A percentile compares a stretch with the other conserved stretches of the same genome.
These are phyloP conservation scores for Harpegnathos saltator DNA, from an alignment of 1,140 invertebrate genomes.

Conservation along the genomic window DNA sequence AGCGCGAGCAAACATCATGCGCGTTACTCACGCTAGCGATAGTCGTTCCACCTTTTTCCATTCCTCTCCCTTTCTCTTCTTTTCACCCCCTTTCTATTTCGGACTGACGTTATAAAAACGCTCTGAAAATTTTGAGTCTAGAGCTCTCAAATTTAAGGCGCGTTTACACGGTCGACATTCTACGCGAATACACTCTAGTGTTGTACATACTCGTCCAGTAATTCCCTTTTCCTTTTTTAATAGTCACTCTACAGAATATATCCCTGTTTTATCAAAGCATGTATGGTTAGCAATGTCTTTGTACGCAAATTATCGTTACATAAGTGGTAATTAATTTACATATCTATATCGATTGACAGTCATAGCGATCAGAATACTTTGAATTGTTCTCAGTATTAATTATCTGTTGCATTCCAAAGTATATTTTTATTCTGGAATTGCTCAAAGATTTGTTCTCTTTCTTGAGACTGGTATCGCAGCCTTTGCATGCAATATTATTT, in stretches of 20 bases:
- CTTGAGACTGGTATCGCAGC: background rate
- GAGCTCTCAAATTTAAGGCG: slow-evolving; percentile 5
- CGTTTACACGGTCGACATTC: slow-evolving; percentile 42
- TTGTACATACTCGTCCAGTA: background rate
- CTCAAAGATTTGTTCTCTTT: slow-evolving; percentile 17
- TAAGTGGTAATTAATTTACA: too few species aligned
- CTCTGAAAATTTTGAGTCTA: slow-evolving; percentile 50
- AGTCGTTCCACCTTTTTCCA: slow-evolving; percentile 13
- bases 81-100: slow-evolving; percentile 18
- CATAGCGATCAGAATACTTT: background rate
- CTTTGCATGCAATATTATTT: slow-evolving; percentile 19
- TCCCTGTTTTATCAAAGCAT: background rate
- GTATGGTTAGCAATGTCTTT: background rate
- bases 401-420: slow-evolving; percentile 30
- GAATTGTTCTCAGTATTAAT: background rate
- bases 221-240: slow-evolving; percentile 8
- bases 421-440: background rate
- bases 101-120: slow-evolving; percentile 43
- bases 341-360: background rate
- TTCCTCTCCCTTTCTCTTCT: slow-evolving; percentile 3
- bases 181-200: background rate
- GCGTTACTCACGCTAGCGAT: slow-evolving; percentile 26
- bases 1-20: slow-evolving; percentile 66
- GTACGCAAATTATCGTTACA: background rate
- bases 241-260: background rate